Conservation (phyloP, 2,888 invertebrate species). For the Leucania comma region DNA sequence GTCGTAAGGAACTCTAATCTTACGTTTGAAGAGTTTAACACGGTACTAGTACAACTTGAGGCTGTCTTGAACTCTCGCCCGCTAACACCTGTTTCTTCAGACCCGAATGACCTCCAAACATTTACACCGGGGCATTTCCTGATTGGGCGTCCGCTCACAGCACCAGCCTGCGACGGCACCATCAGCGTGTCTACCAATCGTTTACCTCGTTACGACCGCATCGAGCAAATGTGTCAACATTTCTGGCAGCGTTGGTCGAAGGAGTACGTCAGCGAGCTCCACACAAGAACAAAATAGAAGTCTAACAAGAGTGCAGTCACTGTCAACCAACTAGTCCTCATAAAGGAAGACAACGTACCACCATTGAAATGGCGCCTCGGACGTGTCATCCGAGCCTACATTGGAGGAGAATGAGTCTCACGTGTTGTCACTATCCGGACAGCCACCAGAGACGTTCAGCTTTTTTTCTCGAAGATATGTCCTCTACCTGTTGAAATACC, state of each 20-base stretch:
- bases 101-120: slow-evolving; percentile 3
- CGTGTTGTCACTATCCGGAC: slow-evolving; percentile 1
- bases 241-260: not conserved
- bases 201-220: slow-evolving; percentile 4
- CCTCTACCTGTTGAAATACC: not conserved
- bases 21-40: slow-evolving; percentile 4
- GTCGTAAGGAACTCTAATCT: not conserved
- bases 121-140: not conserved
- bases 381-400: not conserved
- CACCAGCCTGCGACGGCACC: not conserved
- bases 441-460: not conserved
- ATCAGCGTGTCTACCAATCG: not conserved
- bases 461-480: not conserved
- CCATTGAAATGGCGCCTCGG: no score
- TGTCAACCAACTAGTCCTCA: not conserved
- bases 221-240: slow-evolving; percentile 1
- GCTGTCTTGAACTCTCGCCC: not conserved
- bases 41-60: not conserved
- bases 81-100: slow-evolving; percentile 1
- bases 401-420: not conserved
- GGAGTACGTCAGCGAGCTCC: slow-evolving; percentile 5
- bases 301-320: not conserved
- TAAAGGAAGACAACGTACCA: not conserved
- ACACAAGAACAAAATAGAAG: not conserved
- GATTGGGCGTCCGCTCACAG: slow-evolving; percentile 3